A percentile compares a stretch with the other conserved stretches of the same genome.
Conservation (phyloP, 2,113 vertebrate genomes). For the Terrapene triunguis region DNA sequence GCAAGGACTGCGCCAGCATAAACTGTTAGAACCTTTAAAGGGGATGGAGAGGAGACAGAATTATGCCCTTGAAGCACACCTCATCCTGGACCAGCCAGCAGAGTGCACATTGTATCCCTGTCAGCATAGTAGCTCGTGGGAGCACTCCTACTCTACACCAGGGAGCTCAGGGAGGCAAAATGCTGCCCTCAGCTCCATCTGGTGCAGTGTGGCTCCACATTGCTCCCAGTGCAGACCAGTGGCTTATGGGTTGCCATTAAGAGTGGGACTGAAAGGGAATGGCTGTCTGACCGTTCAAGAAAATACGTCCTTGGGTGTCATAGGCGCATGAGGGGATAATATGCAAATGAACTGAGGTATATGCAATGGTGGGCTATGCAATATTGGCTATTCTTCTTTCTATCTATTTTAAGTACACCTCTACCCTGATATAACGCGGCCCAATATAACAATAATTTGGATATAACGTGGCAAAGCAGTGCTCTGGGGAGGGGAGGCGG, state of each 20-base stretch:
- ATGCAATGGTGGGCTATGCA: fast-evolving
- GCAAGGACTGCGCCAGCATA: neutral
- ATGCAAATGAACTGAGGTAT: neutral
- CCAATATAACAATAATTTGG: too few species aligned
- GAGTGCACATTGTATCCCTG: neutral
- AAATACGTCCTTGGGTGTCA: neutral
- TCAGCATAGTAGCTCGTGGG: neutral
- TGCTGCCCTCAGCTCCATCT: neutral
- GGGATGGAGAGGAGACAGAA: neutral
- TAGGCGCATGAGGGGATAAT: fast-evolving
- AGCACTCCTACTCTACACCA: fast-evolving
- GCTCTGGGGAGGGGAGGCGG: too few species aligned
- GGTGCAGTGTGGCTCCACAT: neutral
- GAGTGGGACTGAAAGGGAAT: neutral
- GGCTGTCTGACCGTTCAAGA: too few species aligned
- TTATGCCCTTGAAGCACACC: fast-evolving
- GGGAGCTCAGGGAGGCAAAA: fast-evolving
- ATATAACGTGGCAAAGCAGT: too few species aligned
- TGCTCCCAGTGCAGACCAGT: neutral
- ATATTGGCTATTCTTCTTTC: neutral
- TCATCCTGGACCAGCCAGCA: fast-evolving
- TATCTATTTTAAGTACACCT: neutral
- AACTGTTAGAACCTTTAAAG: neutral
- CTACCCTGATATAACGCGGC: too few species aligned
- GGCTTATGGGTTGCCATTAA: neutral